Evolutionary conservation across 2,888 invertebrate genomes (phyloP), one percentile per base, ranked within the genome.

Genomic region (Venusia cambrica): DNA sequence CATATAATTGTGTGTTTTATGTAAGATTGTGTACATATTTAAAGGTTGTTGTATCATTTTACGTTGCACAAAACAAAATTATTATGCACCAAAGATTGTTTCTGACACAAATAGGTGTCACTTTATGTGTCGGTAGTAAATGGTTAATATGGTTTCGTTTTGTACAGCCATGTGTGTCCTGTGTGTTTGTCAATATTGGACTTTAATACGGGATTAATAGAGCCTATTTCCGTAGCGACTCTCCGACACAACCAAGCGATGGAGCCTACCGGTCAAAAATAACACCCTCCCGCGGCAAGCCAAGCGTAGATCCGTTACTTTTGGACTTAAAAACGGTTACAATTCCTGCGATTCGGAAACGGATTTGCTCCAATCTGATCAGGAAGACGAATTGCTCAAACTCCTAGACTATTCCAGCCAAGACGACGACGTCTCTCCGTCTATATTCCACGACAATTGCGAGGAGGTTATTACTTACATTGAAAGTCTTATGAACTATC

Each of bases 361-460:
- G 24, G 93, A 93, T 68, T 89, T 93, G 87, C 92, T 92, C 87
- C 91, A 92, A 68, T 93, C 93, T 8, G 93, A 93, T 69, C 93
- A 93, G 76, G 93, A 94, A 65, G 93, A 94, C 51, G 93, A 94
- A 76, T 87, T 94, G 26, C 84, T 93, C 58, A 91, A 92, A 57
- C 90, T 93, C 57, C 85, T 93, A 54, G 92, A 92, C 78, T 91
- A 90, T 70, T 90, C 90, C 54, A 89, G 90, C 51, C 90, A 91
- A 62, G 90, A 90, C 47, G 88, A 91, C 48, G 90, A 90, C 47
- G 71, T 87, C 6, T 85, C 85, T 2, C 80, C 85, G 1, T 73
- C 78, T 15, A 71, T 85, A 48, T 85, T 84, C 49, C 73, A 83
- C 37, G 87, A 85, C 38, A 79, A 80, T 33, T 84, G 85, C 28